These are phyloP conservation scores for Pampusana beccarii DNA, from an alignment of 2,113 vertebrate genomes.

Conservation along the genomic window DNA sequence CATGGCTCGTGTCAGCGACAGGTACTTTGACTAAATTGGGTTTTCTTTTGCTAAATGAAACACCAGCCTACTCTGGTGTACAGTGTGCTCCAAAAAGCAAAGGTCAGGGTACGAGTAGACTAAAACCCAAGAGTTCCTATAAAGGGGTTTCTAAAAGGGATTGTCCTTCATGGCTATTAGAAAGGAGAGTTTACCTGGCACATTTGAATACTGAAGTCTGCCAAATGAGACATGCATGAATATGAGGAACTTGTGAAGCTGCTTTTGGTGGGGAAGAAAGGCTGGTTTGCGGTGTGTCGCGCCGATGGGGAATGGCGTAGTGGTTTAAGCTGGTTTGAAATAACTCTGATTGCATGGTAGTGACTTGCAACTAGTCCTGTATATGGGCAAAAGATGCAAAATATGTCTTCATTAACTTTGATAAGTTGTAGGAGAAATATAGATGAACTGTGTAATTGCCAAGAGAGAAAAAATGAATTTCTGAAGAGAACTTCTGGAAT, in stretches of 20 bases:
- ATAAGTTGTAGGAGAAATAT: not conserved
- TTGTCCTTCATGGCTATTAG: not conserved
- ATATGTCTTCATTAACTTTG: not conserved
- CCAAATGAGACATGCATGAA: accelerated
- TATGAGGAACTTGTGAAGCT: not conserved
- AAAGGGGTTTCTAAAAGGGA: not conserved
- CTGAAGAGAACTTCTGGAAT: not conserved
- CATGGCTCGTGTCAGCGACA: accelerated
- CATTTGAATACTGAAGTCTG: not conserved
- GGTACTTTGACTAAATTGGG: not conserved
- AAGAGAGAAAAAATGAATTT: not conserved
- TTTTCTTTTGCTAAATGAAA: not conserved
- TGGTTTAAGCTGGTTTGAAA: not conserved
- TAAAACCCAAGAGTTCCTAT: not conserved
- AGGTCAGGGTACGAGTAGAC: accelerated
- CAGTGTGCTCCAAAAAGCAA: not conserved
- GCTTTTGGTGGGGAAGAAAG: not conserved
- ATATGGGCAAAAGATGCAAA: not conserved
- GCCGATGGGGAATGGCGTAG: not conserved
- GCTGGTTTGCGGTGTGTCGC: not conserved
- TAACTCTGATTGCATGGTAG: accelerated
- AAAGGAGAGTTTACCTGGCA: not conserved
- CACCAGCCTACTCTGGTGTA: not conserved
- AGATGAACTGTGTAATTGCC: not conserved
- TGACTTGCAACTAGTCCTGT: not conserved